Conservation (phyloP, 2,797 vertebrate genomes). For the Falco columbarius region DNA sequence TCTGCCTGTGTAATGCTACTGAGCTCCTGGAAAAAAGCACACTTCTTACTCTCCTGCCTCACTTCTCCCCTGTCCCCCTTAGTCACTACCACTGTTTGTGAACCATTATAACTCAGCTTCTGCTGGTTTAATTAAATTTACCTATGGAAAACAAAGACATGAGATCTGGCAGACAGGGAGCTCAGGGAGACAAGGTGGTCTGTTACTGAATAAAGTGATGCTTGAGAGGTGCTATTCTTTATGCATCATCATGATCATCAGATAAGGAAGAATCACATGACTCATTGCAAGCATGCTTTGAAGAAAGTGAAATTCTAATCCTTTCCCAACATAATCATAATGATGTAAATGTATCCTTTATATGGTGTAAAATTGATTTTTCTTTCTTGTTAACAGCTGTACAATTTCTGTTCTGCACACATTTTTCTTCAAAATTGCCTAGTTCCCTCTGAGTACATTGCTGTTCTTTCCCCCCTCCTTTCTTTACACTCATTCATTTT, state of each 20-base stretch:
- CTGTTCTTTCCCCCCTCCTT: neutral
- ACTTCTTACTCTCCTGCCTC: neutral
- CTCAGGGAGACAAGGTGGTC: conserved; percentile 46
- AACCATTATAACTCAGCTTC: neutral
- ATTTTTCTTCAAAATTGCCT: conserved; percentile 50
- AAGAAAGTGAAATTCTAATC: conserved; percentile 61
- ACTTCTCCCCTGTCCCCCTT: neutral
- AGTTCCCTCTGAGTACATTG: neutral
- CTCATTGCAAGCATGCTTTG: conserved; percentile 47
- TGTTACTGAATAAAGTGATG: conserved; percentile 56
- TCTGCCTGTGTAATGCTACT: neutral
- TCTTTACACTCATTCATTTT: conserved; percentile 22
- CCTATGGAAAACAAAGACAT: conserved; percentile 53
- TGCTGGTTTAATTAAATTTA: conserved; percentile 51
- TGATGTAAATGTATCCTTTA: conserved; percentile 54
- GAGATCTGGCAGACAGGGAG: conserved; percentile 33
- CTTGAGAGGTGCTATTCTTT: conserved; percentile 68
- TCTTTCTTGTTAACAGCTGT: conserved; percentile 35
- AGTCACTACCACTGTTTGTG: neutral
- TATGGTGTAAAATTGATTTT: conserved; percentile 59
- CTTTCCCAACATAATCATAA: conserved; percentile 55
- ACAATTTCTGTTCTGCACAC: conserved; percentile 18
- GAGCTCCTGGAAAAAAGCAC: neutral
- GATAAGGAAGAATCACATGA: conserved; percentile 68
- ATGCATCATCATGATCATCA: conserved; percentile 56